Evolutionary conservation across 1,140 invertebrate species (phyloP).

Genomic region (Heliothis virescens): DNA sequence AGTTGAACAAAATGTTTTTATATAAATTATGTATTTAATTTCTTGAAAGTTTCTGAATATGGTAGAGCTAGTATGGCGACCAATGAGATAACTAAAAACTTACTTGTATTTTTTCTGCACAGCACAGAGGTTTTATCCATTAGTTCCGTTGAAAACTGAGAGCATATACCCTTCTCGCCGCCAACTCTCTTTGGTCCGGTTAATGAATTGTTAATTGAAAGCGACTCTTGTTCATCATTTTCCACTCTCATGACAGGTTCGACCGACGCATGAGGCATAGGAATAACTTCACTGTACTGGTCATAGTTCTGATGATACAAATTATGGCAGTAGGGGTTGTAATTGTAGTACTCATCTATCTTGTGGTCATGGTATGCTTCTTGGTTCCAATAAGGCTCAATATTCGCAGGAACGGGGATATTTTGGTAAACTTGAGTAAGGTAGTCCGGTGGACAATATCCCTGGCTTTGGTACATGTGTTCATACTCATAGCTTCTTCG

Average conservation of each 20-base stretch:
- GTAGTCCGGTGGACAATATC: slow-evolving; percentile 71
- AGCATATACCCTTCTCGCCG: slow-evolving; percentile 50
- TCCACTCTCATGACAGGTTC: slow-evolving; percentile 56
- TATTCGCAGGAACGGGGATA: slow-evolving; percentile 64
- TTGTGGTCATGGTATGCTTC: slow-evolving; percentile 73
- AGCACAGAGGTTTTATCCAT: slow-evolving; percentile 62
- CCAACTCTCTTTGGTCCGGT: slow-evolving; percentile 38
- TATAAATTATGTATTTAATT: too few species aligned
- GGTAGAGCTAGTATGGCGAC: background rate
- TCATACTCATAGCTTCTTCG: slow-evolving; percentile 67
- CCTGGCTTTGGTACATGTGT: slow-evolving; percentile 65
- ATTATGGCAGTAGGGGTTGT: slow-evolving; percentile 76
- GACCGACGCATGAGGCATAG: slow-evolving; percentile 51
- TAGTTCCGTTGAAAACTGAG: slow-evolving; percentile 50
- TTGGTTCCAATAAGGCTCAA: slow-evolving; percentile 73
- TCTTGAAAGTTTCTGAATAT: background rate
- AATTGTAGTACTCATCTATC: slow-evolving; percentile 76
- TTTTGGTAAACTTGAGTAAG: slow-evolving; percentile 72
- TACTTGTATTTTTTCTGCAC: slow-evolving; percentile 68
- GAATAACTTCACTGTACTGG: slow-evolving; percentile 61
- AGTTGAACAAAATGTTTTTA: too few species aligned
- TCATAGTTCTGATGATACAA: slow-evolving; percentile 76
- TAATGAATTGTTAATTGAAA: slow-evolving; percentile 18
- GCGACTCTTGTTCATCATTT: slow-evolving; percentile 52
- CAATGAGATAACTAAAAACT: slow-evolving; percentile 44